A percentile compares a stretch with the other conserved stretches of the same genome.
phyloP scores from a whole-genome alignment of 2,113 vertebrate genomes.

The Carlito syrichta region DNA sequence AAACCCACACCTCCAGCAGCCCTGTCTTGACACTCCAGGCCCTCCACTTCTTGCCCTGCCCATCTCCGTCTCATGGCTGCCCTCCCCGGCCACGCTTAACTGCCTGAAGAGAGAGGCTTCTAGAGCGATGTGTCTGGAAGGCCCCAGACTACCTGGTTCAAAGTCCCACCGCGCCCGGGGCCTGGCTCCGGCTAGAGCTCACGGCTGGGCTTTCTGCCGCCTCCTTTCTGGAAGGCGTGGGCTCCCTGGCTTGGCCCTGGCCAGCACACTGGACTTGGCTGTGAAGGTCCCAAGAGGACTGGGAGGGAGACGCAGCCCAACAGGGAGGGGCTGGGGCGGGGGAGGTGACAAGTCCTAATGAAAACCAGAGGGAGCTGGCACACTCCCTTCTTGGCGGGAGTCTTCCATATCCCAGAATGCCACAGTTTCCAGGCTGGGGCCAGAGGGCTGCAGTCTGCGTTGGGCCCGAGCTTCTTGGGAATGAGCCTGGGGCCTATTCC shows the following conservation, averaged over 20 bases:
- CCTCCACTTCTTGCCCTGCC: background rate
- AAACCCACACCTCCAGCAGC: accelerated
- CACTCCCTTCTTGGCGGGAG: background rate
- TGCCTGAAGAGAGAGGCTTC: background rate
- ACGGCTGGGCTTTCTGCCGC: background rate
- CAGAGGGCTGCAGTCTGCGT: background rate
- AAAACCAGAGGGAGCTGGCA: background rate
- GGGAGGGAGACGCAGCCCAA: background rate
- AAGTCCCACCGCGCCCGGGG: too few relatives aligned
- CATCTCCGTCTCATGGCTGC: accelerated
- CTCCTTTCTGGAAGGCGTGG: background rate
- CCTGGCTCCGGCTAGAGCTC: background rate
- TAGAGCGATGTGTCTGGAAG: accelerated
- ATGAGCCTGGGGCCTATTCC: background rate
- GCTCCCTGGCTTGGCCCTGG: background rate
- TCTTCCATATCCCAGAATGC: background rate
- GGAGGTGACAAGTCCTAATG: background rate
- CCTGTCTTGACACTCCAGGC: background rate
- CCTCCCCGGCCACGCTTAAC: accelerated
- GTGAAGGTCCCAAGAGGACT: background rate
- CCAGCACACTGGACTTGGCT: background rate
- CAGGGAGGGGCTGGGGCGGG: background rate
- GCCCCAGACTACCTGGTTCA: background rate
- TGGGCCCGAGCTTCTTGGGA: background rate
- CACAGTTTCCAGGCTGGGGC: accelerated